Base-by-base conservation (phyloP, 2,888 invertebrate species). In the Barypeithes pellucidus region DNA sequence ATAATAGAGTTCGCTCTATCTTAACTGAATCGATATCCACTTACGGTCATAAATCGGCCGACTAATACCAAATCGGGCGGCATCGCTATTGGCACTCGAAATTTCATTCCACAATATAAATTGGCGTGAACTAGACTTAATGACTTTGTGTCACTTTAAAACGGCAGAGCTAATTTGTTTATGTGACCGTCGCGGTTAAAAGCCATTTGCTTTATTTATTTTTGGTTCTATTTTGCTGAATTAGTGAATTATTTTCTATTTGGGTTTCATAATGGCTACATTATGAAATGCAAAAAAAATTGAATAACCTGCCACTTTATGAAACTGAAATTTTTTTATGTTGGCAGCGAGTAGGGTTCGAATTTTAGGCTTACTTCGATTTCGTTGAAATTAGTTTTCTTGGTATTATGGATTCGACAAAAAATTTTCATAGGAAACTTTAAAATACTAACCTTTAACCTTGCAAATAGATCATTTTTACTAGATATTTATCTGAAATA, bases 61-160 rank as follows among this genome's bases (percentile, higher is more conserved):
- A 57, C 63, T 67, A 68, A 73, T 73, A 68, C 47, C 14, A 41
- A 52, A 72, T 60, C 39, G 66, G 52, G 33, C 60, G 67, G 50
- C 68, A 45, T 52, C 24, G 52, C 52, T 29, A 52, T 52, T 52
- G 52, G 29, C 52, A 52, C 52, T 47, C 67, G 33, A 33, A 68
- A 68, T 73, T 67, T 67, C 62, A 73, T 73, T 67, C 73, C 67
- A 50, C 63, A 63, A 45, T 63, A 73, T 73, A 73, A 73, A 73
- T 73, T 73, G 67, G 73, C 68, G 73, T 73, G 68, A 73, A 73
- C 73, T 63, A 39, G 57, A 62, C 67, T 66, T 72, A 72, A 72
- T 72, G 67, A 47, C 18, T 29, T 36, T 43, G 47, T 67, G 72
- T 72, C 72, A 72, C 54, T 72, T 67, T 41, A 43, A 67, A 66